Base-by-base conservation (phyloP, 2,113 vertebrate genomes). In the Solenodon paradoxus region DNA sequence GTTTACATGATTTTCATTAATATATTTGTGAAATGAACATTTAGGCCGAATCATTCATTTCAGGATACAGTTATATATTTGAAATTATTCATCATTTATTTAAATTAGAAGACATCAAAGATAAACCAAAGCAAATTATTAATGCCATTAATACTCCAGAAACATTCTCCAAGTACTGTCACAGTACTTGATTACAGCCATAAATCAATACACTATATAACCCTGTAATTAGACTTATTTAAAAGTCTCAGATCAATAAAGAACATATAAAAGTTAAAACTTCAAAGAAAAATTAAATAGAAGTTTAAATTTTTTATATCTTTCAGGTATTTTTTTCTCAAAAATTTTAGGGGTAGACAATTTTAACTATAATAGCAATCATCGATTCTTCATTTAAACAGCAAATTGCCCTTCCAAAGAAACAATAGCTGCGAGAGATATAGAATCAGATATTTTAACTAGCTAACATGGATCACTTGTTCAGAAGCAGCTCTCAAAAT, bases 171-270 rank as follows among this genome's bases (percentile, higher is more conserved):
- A 55, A 61, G 11, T 15, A 38, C 12, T 53, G 8, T 55, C 9
- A 86, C 20, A 53, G 19, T 84, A 57, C 84, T 81, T 92, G 51
- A 94, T 47, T 40, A 40, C 1, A 88, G 12, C 32, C 32, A 71
- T 77, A 88, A 95, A 87, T 88, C 78, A 94, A 0, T 53, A 47
- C 5, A 59, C 19, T 47, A 5, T 47, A 53, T 35, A n/a, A 3
- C 57, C 10, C 42, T 45, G 57, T 42, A 0, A 80, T 85, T 59
- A 71, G n/a, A 77, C 2, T 82, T 95, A 77, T 42, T 88, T 69
- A 64, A 87, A 86, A 96, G 20, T 26, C 10, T 94, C 13, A 68
- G 30, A 90, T 89, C 15, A 92, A 92, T 91, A 80, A 93, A 68
- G n/a, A 82, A 2, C 9, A 88, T 7, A 4, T 63, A 69, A 71